These are phyloP conservation scores for Diorhabda elongata DNA, from an alignment of 1,140 invertebrate genomes.

Conservation along the genomic window DNA sequence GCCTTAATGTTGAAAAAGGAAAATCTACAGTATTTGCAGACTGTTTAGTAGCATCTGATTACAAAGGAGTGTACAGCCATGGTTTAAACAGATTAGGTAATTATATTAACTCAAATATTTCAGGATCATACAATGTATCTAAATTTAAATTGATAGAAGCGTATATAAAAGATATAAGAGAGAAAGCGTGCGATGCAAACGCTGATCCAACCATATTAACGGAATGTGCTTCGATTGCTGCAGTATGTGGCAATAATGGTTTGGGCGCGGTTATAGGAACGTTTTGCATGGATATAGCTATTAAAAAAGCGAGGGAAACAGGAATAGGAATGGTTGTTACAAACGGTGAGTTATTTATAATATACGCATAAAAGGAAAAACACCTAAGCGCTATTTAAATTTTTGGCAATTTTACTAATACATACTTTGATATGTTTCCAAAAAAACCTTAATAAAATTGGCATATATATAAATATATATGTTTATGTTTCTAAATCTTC, in stretches of 20 bases:
- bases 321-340: slow-evolving; percentile 86
- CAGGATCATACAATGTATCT: too few relatives aligned
- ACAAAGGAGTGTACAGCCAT: background rate
- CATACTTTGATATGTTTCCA: too few relatives aligned
- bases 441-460: too few relatives aligned
- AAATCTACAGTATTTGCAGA: background rate
- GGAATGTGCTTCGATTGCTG: slow-evolving; percentile 72
- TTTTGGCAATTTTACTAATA: too few relatives aligned
- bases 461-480: too few relatives aligned
- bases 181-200: slow-evolving; percentile 50
- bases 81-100: background rate
- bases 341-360: slow-evolving; percentile 52
- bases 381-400: too few relatives aligned
- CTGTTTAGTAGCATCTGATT: background rate
- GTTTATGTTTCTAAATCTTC: too few relatives aligned
- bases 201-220: slow-evolving; percentile 64
- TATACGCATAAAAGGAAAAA: too few relatives aligned
- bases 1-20: background rate
- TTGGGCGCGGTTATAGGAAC: slow-evolving; percentile 86
- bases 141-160: slow-evolving; percentile 3
- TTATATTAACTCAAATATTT: too few relatives aligned
- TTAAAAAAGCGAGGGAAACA: slow-evolving; percentile 75
- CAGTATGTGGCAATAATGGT: slow-evolving; percentile 79
- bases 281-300: slow-evolving; percentile 85
- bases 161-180: slow-evolving; percentile 62